These are phyloP conservation scores for Regulus satrapa DNA, from an alignment of 2,113 vertebrate genomes.

Conservation along the genomic window DNA sequence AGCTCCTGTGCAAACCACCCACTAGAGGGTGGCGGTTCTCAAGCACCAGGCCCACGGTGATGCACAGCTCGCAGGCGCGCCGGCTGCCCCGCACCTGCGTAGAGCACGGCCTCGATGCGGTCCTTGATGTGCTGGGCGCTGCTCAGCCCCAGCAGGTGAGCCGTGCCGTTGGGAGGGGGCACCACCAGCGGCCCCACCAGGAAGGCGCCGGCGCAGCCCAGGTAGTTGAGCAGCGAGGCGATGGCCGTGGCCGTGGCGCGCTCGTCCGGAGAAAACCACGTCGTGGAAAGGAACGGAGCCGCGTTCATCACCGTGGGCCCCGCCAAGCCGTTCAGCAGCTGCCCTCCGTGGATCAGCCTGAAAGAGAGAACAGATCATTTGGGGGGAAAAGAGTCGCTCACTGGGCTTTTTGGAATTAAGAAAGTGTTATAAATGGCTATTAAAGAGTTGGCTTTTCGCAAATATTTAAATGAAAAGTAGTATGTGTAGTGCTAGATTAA, in stretches of 20 bases:
- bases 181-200: slow-evolving; percentile 89
- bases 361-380: not conserved
- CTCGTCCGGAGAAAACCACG: slow-evolving; percentile 94
- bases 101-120: slow-evolving; percentile 88
- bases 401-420: too few species aligned
- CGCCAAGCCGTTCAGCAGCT: slow-evolving; percentile 91
- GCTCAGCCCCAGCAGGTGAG: not conserved
- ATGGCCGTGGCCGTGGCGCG: slow-evolving; percentile 94
- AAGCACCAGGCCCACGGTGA: not conserved
- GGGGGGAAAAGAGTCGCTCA: too few species aligned
- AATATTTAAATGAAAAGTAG: too few species aligned
- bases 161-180: slow-evolving; percentile 85
- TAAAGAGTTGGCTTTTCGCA: too few species aligned
- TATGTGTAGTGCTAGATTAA: too few species aligned
- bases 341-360: slow-evolving; percentile 93
- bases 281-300: slow-evolving; percentile 91
- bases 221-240: slow-evolving; percentile 84
- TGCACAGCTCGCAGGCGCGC: fast-evolving
- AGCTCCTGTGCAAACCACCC: not conserved
- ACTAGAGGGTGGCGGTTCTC: slow-evolving; percentile 57
- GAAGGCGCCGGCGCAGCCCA: slow-evolving; percentile 85
- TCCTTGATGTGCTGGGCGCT: slow-evolving; percentile 77
- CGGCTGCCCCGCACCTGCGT: slow-evolving; percentile 78
- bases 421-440: too few species aligned
- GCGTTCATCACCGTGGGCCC: slow-evolving; percentile 93